A percentile compares a stretch with the other conserved stretches of the same genome.
phyloP scores from a whole-genome alignment of 2,797 vertebrate genomes.

The Notamacropus eugenii region DNA sequence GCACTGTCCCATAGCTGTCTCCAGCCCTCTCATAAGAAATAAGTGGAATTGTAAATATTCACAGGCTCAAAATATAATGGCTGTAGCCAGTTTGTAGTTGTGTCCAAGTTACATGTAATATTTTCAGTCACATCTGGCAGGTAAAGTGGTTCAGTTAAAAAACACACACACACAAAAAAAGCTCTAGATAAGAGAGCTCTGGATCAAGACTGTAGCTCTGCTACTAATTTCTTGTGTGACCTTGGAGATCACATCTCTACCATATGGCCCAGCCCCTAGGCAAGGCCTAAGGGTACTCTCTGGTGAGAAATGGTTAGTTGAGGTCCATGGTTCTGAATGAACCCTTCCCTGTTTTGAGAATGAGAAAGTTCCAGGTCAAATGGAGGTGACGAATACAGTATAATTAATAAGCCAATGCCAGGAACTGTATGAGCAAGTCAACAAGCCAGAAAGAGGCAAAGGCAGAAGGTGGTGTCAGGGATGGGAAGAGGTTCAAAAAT shows the following conservation, averaged over 20 bases:
- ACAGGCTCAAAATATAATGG: neutral
- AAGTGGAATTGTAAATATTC: neutral
- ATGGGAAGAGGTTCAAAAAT: neutral
- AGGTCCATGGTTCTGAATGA: neutral
- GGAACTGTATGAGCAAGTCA: neutral
- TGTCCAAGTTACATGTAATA: neutral
- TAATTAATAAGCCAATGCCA: neutral
- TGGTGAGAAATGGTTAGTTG: neutral
- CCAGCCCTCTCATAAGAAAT: neutral
- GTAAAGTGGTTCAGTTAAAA: neutral
- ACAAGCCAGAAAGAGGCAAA: neutral
- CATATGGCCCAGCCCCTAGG: neutral
- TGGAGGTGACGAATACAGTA: neutral
- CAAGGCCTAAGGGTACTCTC: neutral
- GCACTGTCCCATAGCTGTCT: neutral
- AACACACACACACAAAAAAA: no score
- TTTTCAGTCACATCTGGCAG: neutral
- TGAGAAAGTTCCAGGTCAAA: neutral
- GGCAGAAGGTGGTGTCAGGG: constrained; percentile 1
- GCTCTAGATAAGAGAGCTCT: neutral
- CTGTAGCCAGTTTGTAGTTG: neutral
- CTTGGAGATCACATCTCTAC: neutral
- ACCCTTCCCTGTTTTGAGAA: neutral
- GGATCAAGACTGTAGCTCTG: no score
- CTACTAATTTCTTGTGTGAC: no score